A percentile compares a stretch with the other conserved stretches of the same genome.
phyloP scores from a whole-genome alignment of 2,797 vertebrate species.

The Pempheris klunzingeri region DNA sequence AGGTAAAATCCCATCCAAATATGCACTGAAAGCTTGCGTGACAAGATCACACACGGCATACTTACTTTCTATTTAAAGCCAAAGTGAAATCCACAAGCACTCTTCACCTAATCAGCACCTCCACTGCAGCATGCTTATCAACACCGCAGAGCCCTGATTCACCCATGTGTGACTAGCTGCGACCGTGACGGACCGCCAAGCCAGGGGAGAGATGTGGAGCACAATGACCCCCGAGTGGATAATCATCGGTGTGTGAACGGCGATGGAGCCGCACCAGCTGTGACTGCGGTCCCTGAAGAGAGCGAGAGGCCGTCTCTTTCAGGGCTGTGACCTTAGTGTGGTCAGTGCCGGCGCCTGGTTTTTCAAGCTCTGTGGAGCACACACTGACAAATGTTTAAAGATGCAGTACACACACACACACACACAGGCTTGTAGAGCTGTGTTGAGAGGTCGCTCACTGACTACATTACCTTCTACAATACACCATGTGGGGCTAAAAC shows the following conservation, averaged over 20 bases:
- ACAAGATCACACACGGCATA: not conserved
- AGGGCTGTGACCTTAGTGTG: conserved; percentile 40
- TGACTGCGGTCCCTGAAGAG: conserved; percentile 52
- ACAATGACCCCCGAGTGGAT: conserved; percentile 65
- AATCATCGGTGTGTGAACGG: conserved; percentile 71
- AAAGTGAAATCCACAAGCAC: conserved; percentile 38
- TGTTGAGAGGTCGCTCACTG: conserved; percentile 4
- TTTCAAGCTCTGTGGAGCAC: conserved; percentile 32
- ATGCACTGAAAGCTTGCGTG: conserved; percentile 16
- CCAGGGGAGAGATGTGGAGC: conserved; percentile 52
- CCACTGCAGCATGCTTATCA: conserved; percentile 54
- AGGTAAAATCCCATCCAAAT: conserved; percentile 5
- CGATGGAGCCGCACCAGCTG: conserved; percentile 56
- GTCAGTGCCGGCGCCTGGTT: conserved; percentile 38
- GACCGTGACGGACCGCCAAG: conserved; percentile 43
- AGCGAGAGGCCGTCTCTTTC: conserved; percentile 43
- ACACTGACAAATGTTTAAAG: conserved; percentile 40
- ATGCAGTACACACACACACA: conserved; percentile 1
- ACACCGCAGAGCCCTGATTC: conserved; percentile 48
- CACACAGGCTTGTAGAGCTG: not conserved
- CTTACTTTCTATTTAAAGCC: conserved; percentile 36
- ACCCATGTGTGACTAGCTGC: conserved; percentile 66
- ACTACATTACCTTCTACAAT: not conserved
- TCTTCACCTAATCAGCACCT: conserved; percentile 57
- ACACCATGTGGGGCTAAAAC: not conserved